Conservation (phyloP, 92 coral and sea anemone species). For the Epizoanthus fatuus region DNA sequence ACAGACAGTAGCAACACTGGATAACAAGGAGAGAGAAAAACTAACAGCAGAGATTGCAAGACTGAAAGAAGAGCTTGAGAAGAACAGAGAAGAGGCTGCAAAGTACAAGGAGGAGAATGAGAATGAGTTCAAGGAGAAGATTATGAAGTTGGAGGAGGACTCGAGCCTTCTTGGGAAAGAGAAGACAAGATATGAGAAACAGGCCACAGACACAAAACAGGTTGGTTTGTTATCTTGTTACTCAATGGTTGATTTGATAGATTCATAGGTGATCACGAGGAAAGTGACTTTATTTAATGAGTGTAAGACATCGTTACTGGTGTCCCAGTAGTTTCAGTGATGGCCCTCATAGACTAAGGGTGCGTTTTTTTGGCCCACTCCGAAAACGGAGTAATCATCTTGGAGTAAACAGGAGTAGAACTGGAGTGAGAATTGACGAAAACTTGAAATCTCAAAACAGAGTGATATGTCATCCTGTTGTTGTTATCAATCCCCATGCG, state of each 20-base stretch:
- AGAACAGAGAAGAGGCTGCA: conserved; percentile 67
- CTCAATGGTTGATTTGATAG: neutral
- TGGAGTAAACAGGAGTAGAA: too few relatives aligned
- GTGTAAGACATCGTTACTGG: too few relatives aligned
- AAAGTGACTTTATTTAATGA: too few relatives aligned
- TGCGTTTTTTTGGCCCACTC: too few relatives aligned
- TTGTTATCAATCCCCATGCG: too few relatives aligned
- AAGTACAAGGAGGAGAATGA: conserved; percentile 77
- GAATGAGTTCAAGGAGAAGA: conserved; percentile 63
- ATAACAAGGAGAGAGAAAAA: conserved; percentile 73
- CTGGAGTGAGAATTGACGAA: too few relatives aligned
- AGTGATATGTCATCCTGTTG: too few relatives aligned
- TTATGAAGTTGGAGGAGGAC: conserved; percentile 76
- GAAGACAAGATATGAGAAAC: conserved; percentile 88
- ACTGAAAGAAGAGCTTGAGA: conserved; percentile 71
- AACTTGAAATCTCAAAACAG: too few relatives aligned
- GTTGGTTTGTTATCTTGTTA: conserved; percentile 38
- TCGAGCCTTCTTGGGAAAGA: conserved; percentile 79
- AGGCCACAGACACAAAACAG: conserved; percentile 91
- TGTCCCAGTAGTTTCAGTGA: too few relatives aligned
- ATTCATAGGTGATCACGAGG: too few relatives aligned
- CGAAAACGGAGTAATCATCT: too few relatives aligned
- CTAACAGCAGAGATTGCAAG: conserved; percentile 65
- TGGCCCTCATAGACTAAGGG: too few relatives aligned
- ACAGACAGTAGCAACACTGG: conserved; percentile 67